These are phyloP conservation scores for Decapterus maruadsi DNA, from an alignment of 2,797 vertebrate species.

Conservation along the genomic window DNA sequence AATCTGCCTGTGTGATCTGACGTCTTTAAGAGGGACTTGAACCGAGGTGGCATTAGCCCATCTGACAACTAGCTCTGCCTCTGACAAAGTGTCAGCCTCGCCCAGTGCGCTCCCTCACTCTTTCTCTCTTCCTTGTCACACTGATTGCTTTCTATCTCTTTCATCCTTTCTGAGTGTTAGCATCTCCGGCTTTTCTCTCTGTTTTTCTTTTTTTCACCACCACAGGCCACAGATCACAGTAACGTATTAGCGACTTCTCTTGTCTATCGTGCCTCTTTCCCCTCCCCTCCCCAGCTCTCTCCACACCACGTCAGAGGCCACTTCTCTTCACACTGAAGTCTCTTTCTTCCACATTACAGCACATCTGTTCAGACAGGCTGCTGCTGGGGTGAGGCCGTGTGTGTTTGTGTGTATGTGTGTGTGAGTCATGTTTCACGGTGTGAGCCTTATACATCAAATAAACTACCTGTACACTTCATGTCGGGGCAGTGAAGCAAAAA, in stretches of 20 bases:
- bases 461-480: conserved; percentile 26
- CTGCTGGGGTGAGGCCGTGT: conserved; percentile 13
- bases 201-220: conserved; percentile 2
- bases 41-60: conserved; percentile 74
- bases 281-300: not conserved
- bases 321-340: conserved; percentile 30
- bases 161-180: conserved; percentile 55
- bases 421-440: conserved; percentile 19
- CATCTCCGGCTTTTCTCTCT: conserved; percentile 34
- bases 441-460: conserved; percentile 30
- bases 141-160: conserved; percentile 66
- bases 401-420: conserved; percentile 8
- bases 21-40: conserved; percentile 83
- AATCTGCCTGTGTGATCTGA: conserved; percentile 84
- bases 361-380: conserved; percentile 48
- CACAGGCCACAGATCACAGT: conserved; percentile 56
- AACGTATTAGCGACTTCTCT: conserved; percentile 54
- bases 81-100: conserved; percentile 66
- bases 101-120: conserved; percentile 44
- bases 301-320: conserved; percentile 9
- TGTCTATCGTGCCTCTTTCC: conserved; percentile 16
- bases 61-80: conserved; percentile 75
- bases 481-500: conserved; percentile 17
- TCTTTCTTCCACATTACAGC: conserved; percentile 50
- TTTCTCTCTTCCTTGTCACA: conserved; percentile 36